A percentile compares a stretch with the other conserved stretches of the same genome.
phyloP scores from a whole-genome alignment of 2,797 vertebrate genomes.

The Channa striata region DNA sequence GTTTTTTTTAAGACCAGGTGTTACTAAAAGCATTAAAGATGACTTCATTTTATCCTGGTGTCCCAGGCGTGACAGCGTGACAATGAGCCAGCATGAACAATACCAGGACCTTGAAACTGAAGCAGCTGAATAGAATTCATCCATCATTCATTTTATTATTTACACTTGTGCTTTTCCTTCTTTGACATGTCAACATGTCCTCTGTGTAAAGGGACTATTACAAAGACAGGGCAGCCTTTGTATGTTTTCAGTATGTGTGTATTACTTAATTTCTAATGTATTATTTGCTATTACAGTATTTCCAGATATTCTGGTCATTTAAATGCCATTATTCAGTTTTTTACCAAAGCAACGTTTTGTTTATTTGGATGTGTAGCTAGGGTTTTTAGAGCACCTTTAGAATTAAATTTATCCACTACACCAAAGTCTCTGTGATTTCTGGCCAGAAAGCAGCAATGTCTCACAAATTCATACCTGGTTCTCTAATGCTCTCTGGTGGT shows the following conservation, averaged over 20 bases:
- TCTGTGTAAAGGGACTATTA: background rate
- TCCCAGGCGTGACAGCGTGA: conserved; percentile 21
- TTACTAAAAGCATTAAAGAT: conserved; percentile 5
- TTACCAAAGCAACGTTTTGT: conserved; percentile 19
- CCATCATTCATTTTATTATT: conserved; percentile 2
- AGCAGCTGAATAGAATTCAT: conserved; percentile 13
- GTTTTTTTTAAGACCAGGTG: conserved; percentile 1
- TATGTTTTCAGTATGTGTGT: background rate
- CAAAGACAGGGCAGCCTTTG: background rate
- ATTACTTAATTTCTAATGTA: background rate
- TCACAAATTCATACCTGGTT: conserved; percentile 50
- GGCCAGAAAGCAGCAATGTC: conserved; percentile 21
- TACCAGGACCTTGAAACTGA: conserved; percentile 1
- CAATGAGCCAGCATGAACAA: conserved; percentile 5
- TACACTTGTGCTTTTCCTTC: background rate
- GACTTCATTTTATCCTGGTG: background rate
- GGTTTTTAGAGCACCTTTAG: conserved; percentile 33
- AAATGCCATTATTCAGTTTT: background rate
- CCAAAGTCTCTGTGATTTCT: conserved; percentile 32
- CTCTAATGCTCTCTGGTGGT: conserved; percentile 77
- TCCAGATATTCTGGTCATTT: background rate
- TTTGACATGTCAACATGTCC: conserved; percentile 1
- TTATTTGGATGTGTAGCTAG: conserved; percentile 1
- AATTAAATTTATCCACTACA: conserved; percentile 23
- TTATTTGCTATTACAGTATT: background rate